Conservation (phyloP, 2,888 invertebrate species). For the Ligdia adustata region DNA sequence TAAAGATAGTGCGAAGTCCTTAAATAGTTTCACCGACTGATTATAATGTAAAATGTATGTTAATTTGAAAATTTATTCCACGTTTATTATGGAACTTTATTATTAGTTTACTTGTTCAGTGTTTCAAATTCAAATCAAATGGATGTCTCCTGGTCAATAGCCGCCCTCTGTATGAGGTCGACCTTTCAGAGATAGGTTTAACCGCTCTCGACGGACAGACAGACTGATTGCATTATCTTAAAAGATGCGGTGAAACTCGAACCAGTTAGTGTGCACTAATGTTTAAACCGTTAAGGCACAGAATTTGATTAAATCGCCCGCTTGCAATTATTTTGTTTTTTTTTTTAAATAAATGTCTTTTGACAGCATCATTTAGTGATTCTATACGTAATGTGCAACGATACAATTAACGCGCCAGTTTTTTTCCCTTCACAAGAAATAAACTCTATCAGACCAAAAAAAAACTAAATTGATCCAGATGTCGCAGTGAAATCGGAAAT, state of each 20-base stretch:
- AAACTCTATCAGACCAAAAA: too few species aligned
- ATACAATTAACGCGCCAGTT: too few species aligned
- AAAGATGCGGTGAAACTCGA: background rate
- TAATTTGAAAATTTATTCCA: slow-evolving; percentile 8
- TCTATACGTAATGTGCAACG: too few species aligned
- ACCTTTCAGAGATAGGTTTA: slow-evolving; percentile 17
- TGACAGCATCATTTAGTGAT: too few species aligned
- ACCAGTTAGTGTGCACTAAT: background rate
- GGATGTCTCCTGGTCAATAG: background rate
- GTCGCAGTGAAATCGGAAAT: too few species aligned
- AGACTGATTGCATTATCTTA: background rate
- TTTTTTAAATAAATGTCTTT: too few species aligned
- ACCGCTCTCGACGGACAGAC: too few species aligned
- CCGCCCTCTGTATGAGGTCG: slow-evolving; percentile 1
- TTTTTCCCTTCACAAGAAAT: too few species aligned
- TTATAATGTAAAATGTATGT: slow-evolving; percentile 29
- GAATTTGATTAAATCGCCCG: too few species aligned
- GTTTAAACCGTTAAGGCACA: background rate
- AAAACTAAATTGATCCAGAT: too few species aligned
- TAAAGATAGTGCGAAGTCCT: slow-evolving; percentile 40
- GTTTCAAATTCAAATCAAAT: slow-evolving; percentile 1
- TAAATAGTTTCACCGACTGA: slow-evolving; percentile 39
- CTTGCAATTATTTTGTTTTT: too few species aligned
- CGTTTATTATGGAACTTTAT: slow-evolving; percentile 8
- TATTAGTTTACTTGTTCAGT: slow-evolving; percentile 3